Base-by-base conservation (phyloP, 2,888 invertebrate species). In the Rugalucina vietnamica region DNA sequence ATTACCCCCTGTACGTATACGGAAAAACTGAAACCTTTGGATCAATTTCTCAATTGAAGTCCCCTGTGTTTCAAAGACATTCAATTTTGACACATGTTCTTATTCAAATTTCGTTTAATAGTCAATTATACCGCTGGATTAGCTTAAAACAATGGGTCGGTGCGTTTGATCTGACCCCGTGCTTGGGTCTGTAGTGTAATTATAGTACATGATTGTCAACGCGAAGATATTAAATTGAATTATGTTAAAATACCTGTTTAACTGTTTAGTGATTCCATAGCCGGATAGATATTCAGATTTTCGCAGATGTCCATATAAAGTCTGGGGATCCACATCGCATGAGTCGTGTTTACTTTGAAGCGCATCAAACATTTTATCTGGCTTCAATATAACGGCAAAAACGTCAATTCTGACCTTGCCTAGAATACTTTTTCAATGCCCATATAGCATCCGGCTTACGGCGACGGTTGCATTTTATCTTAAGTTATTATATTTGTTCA, bases 71-170 rank as follows among this genome's bases (percentile, higher is more conserved):
- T 34, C 12, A 65, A 65, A 65, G 4, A 34, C 2, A 18, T 34
- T 1, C 43, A 29, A n/a, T 5, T 24, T 39, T 72, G 72, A 24
- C 72, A 72, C 27, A 39, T 49, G 49, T 65, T 32, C 34, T 24
- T 39, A 39, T 39, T 72, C 72, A 39, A n/a, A 24, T 72, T 43
- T 72, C 72, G 27, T 43, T 39, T 49, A 49, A 39, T 24, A 49
- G 37, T 71, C 73, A 69, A 81, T 76, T 76, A 81, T 32, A 29
- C 27, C 43, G 37, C 36, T 36, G 60, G 32, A 77, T 65, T 39
- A 82, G 39, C 29, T 5, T 54, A 34, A 54, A 60, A 77, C 81
- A 82, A 82, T 50, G 65, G 65, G 34, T 43, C 81, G 81, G 81
- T 60, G 27, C 34, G 36, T 82, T 82, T 82, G 77, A 82, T 77